Percentiles rank a stretch among this genome's conserved stretches.
Conservation (phyloP, 2,888 invertebrate genomes). For the Hoplodrina blanda region DNA sequence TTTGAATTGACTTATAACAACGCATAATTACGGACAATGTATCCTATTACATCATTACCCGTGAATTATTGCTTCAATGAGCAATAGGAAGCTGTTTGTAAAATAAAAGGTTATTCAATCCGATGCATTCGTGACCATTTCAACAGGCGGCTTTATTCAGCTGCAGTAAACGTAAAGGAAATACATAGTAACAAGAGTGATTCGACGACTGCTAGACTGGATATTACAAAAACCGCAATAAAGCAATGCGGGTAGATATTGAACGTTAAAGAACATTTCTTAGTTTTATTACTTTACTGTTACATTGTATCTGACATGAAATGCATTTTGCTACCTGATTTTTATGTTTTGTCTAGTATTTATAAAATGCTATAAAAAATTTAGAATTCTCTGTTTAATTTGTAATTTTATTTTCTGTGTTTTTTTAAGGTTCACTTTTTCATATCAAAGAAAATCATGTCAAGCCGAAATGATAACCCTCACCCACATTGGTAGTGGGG, state of each 20-base stretch:
- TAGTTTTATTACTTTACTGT: conserved; percentile 2
- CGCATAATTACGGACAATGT: conserved; percentile 70
- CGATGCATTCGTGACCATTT: conserved; percentile 56
- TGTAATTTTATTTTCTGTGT: not conserved
- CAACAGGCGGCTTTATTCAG: conserved; percentile 27
- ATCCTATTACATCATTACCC: conserved; percentile 68
- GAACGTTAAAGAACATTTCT: conserved; percentile 5
- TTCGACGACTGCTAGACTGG: conserved; percentile 27
- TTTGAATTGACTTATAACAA: conserved; percentile 75
- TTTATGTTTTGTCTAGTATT: not conserved
- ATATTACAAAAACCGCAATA: conserved; percentile 59
- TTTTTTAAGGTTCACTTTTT: not conserved
- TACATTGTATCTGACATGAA: conserved; percentile 12
- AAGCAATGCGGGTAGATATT: conserved; percentile 58
- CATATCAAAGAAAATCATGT: not conserved
- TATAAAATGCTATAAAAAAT: too few relatives aligned
- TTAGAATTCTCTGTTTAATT: too few relatives aligned
- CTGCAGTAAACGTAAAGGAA: conserved; percentile 32
- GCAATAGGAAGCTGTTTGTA: conserved; percentile 63
- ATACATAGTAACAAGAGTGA: conserved; percentile 50
- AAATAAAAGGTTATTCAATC: conserved; percentile 69
- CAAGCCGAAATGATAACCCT: not conserved
- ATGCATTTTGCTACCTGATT: not conserved
- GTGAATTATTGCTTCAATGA: conserved; percentile 69
- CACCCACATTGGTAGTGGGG: conserved; percentile 2